Evolutionary conservation across 2,113 vertebrate species (phyloP), one percentile per base, ranked within the genome.

Genomic region (Fulica atra): DNA sequence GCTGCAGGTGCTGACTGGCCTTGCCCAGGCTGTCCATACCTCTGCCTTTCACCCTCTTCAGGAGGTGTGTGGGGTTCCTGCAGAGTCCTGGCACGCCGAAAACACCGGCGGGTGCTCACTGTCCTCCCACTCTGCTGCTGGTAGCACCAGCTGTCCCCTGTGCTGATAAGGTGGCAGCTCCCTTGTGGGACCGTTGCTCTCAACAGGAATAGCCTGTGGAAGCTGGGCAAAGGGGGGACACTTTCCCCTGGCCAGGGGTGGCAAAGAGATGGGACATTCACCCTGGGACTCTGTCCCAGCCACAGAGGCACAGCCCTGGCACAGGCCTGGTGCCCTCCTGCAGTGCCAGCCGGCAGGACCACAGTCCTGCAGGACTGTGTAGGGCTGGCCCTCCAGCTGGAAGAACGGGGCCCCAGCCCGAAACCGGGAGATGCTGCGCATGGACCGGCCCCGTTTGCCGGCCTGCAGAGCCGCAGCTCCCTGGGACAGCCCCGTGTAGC

Each of bases 401-500:
- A 31, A n/a, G 21, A 17, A 33, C 46, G 35, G 64, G 26, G 13
- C 16, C 23, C 3, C 36, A 13, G 79, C 17, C 50, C 65, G 68
- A 21, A 64, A 21, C 10, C 0, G 0, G 26, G 61, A 59, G 51
- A 18, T 68, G 35, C 38, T 20, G 73, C 1, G 1, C 31, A 7
- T 0, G 4, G 26, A n/a, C 50, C 40, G 8, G 42, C 38, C 44
- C 38, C 42, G 2, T 76, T n/a, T 1, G 2, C 48, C 3, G 2
- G 18, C 44, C 44, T 9, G 25, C 17, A 16, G 4, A 15, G 38
- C 42, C 2, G 1, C 66, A 12, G 53, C 40, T 63, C 40, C 17
- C 20, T 1, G 5, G 40, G 25, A 20, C 2, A 2, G 28, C 53
- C 82, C 29, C 2, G 2, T 1, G 1, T 12, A 48, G 35, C 46